Evolutionary conservation across 2,888 invertebrate genomes (phyloP).

Genomic region (Kuschelorhynchus macadamiae): DNA sequence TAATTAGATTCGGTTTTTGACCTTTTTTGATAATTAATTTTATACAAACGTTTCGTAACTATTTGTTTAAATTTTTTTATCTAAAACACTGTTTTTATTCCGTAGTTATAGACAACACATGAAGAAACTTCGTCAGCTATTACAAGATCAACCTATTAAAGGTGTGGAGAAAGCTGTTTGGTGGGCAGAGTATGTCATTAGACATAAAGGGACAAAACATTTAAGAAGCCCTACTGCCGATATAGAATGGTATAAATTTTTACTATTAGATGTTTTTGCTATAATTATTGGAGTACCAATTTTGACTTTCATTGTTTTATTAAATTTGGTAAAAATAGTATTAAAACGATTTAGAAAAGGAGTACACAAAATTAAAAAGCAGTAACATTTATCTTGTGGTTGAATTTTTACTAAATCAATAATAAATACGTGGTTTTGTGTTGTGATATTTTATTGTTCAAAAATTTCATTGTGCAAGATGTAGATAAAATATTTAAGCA

Average conservation of each 20-base stretch:
- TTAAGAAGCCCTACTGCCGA: slow-evolving; percentile 69
- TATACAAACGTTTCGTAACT: not conserved
- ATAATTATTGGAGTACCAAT: slow-evolving; percentile 27
- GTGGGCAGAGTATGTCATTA: slow-evolving; percentile 58
- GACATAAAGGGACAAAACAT: slow-evolving; percentile 66
- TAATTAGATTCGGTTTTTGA: too few species aligned
- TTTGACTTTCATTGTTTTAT: not conserved
- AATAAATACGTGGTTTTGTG: too few species aligned
- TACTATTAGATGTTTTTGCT: slow-evolving; percentile 66
- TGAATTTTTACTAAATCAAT: too few species aligned
- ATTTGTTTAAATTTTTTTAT: too few species aligned
- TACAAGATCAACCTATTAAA: slow-evolving; percentile 54
- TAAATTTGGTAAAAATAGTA: too few species aligned
- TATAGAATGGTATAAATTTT: slow-evolving; percentile 66
- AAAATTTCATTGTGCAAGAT: too few species aligned
- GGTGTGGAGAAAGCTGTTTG: slow-evolving; percentile 56
- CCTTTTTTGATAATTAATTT: slow-evolving; percentile 6
- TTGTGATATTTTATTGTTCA: too few species aligned
- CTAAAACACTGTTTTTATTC: too few species aligned
- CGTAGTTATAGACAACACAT: slow-evolving; percentile 53
- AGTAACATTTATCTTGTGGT: too few species aligned
- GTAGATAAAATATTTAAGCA: too few species aligned
- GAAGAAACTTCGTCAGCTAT: slow-evolving; percentile 41
- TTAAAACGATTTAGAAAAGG: too few species aligned
- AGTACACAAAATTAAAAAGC: too few species aligned